Percentiles rank a stretch among this genome's conserved stretches.
Evolutionary conservation across 2,797 vertebrate genomes (phyloP).

Genomic region (Crax fasciolata): DNA sequence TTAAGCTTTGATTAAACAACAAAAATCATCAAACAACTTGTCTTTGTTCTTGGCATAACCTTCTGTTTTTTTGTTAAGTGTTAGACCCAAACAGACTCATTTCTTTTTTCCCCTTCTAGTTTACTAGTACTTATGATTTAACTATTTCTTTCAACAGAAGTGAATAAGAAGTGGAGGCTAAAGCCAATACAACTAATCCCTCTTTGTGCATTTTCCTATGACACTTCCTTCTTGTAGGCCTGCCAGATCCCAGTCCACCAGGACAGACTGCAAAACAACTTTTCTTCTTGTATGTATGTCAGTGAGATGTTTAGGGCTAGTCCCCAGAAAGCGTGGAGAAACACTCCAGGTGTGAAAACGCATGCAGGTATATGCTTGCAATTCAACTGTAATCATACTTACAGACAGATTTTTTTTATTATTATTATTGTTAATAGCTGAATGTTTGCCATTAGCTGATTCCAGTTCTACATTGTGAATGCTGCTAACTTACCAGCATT

Average conservation of each 20-base stretch:
- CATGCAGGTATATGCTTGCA: slow-evolving; percentile 68
- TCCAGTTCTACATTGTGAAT: not conserved
- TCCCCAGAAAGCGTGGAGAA: slow-evolving; percentile 60
- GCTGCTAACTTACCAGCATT: not conserved
- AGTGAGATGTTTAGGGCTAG: slow-evolving; percentile 37
- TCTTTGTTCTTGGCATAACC: not conserved
- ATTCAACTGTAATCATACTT: slow-evolving; percentile 84
- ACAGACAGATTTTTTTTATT: not conserved
- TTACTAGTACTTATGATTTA: slow-evolving; percentile 15
- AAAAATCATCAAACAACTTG: not conserved
- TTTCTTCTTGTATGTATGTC: slow-evolving; percentile 46
- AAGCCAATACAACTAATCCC: slow-evolving; percentile 23
- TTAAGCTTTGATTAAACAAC: not conserved
- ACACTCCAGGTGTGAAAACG: slow-evolving; percentile 72
- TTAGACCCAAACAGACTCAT: not conserved
- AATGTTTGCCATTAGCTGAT: not conserved
- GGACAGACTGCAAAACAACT: slow-evolving; percentile 28
- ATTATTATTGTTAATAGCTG: not conserved
- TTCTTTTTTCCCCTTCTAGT: not conserved
- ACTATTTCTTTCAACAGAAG: not conserved
- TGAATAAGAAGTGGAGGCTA: not conserved
- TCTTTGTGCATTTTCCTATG: slow-evolving; percentile 1
- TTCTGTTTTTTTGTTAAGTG: not conserved
- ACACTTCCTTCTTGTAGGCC: slow-evolving; percentile 57
- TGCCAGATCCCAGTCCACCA: slow-evolving; percentile 16